Base-by-base conservation (phyloP, 2,888 invertebrate species). In the Bombylius discolor region DNA sequence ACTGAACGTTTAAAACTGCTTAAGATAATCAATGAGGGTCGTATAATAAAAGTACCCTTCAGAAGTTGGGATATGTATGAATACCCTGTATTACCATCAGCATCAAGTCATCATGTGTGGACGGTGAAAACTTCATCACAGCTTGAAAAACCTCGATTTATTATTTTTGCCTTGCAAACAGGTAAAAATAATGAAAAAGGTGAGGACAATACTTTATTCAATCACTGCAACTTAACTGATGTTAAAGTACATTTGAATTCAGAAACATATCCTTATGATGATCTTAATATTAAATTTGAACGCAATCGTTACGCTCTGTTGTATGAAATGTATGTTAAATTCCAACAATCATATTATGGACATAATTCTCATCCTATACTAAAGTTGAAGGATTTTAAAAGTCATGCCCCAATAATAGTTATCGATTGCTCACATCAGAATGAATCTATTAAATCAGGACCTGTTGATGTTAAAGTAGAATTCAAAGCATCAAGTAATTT, bases 231-330 rank as follows among this genome's bases (percentile, higher is more conserved):
- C 45, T 51, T 71, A 45, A 66, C 59, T 23, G 67, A 72, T 60
- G 59, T 72, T 12, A 69, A 65, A 57, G 57, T 71, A 12, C 68
- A 66, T 57, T 60, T 71, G 39, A 69, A 70, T 62, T 68, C 67
- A 1, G 65, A 68, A 55, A 60, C 60, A 14, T 71, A 66, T 62
- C 69, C 70, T 1, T 70, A 70, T 61, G 65, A 68, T 51, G 64
- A 66, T 63, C 55, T 69, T 56, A 68, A 68, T 60, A 33, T 67
- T 31, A 61, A 64, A 47, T 67, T 67, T 62, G 55, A 55, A 7
- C 60, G 62, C 6, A 63, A 65, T 45, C 59, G 63, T 39, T 65
- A 48, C 55, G 61, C 64, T 31, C 23, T 63, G 34, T 49, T 65
- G 9, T 66, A 65, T 59, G 62, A 66, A 5, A 64, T 64, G 63